phyloP scores from a whole-genome alignment of 2,797 vertebrate genomes.

The Rhincodon typus region DNA sequence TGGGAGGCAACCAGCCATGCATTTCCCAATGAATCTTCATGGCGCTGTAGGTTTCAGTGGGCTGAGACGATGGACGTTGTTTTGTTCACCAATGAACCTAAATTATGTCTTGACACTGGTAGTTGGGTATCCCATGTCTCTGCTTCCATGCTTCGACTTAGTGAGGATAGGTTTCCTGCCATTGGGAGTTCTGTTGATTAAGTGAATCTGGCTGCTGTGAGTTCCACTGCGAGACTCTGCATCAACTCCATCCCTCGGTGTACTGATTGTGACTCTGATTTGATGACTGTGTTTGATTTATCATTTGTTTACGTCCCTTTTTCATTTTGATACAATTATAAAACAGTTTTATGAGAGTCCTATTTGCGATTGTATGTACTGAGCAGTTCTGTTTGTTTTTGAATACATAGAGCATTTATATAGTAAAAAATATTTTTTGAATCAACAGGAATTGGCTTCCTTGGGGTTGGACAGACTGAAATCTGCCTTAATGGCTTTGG shows the following conservation, averaged over 20 bases:
- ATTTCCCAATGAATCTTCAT: background rate
- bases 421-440: background rate
- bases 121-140: background rate
- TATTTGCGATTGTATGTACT: background rate
- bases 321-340: background rate
- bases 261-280: background rate
- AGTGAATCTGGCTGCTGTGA: no score
- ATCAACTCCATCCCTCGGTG: background rate
- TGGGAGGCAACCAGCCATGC: background rate
- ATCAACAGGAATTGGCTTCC: conserved; percentile 83
- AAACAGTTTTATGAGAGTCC: background rate
- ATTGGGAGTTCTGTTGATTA: no score
- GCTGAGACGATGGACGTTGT: background rate
- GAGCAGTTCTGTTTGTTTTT: background rate
- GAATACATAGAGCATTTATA: background rate
- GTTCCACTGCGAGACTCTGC: no score
- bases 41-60: background rate
- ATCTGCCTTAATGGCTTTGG: conserved; percentile 89
- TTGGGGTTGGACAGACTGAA: conserved; percentile 93
- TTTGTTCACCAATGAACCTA: background rate
- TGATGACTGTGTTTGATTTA: background rate
- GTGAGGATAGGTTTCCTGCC: no score
- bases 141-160: background rate
- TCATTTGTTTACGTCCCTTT: background rate
- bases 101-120: no score